These are phyloP conservation scores for Lacanobia wlatinum DNA, from an alignment of 2,888 invertebrate genomes.

Conservation along the genomic window DNA sequence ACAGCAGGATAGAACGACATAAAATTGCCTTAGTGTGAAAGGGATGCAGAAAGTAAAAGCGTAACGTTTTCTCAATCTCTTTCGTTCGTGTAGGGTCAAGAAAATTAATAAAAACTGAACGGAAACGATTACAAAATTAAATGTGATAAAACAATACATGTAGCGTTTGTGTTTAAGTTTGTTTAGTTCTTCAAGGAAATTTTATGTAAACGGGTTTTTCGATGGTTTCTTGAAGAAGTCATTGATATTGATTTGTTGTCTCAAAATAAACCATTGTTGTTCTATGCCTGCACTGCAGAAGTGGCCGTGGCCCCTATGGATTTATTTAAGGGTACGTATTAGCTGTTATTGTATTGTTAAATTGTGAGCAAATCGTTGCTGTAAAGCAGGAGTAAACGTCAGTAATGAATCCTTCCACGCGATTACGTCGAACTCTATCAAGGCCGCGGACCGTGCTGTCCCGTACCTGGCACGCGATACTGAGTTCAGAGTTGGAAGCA, in stretches of 20 bases:
- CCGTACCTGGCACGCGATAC: conserved; percentile 83
- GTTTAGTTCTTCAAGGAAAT: conserved; percentile 35
- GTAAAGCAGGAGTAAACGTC: conserved; percentile 40
- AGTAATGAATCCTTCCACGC: conserved; percentile 68
- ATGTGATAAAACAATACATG: conserved; percentile 34
- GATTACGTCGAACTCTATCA: conserved; percentile 83
- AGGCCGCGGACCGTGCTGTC: conserved; percentile 87
- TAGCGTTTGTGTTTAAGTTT: conserved; percentile 26
- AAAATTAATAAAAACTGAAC: conserved; percentile 29
- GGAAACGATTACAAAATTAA: conserved; percentile 54
- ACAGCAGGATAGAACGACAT: conserved; percentile 32
- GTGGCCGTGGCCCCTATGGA: conserved; percentile 59
- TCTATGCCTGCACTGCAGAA: conserved; percentile 35
- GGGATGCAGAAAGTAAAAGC: conserved; percentile 33
- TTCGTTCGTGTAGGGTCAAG: conserved; percentile 41
- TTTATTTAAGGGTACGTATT: conserved; percentile 63
- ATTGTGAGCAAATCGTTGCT: conserved; percentile 2
- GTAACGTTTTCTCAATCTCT: conserved; percentile 44
- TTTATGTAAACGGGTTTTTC: conserved; percentile 16
- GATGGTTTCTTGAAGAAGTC: conserved; percentile 25
- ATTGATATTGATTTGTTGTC: conserved; percentile 57
- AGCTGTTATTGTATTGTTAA: conserved; percentile 5
- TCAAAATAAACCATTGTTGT: conserved; percentile 53
- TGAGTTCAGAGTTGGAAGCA: conserved; percentile 68
- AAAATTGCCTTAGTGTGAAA: conserved; percentile 3